Evolutionary conservation across 2,113 vertebrate species (phyloP), one percentile per base, ranked within the genome.

Genomic region (Melanostigma gelatinosum): DNA sequence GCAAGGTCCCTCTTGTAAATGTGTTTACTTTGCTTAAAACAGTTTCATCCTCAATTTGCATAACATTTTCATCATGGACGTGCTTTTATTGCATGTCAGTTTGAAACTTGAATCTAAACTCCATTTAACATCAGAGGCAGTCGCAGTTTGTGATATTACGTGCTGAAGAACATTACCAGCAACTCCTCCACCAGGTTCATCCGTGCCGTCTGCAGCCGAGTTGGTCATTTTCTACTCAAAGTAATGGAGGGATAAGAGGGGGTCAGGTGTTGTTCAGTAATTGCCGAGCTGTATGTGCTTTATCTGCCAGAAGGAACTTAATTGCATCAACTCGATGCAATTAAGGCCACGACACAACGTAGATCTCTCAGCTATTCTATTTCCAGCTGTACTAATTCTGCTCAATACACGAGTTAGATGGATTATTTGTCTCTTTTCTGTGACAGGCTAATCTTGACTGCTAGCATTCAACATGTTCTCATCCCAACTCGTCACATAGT

Each of bases 201-300:
- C 66, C 16, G 16, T 46, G 18, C 27, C 6, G 1, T 75, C 71
- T 54, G 20, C 20, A 54, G 8, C 10, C 1, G 48, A 57, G 15
- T 70, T 74, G 27, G 18, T 52, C 1, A 70, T 61, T 73, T 77
- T 67, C 40, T 27, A 16, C 20, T n/a, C 40, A 75, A 77, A 22
- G 42, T 40, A 57, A 27, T 61, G 5, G 22, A 27, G 40, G 46
- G 55, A 65, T 76, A 34, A 72, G 11, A 79, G 15, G 18, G 9
- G 77, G 57, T 80, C 52, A 84, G 73, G 54, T 46, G 72, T 70
- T 60, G 34, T 27, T 69, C 48, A 29, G 32, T 54, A 69, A 72
- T 79, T 78, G 12, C 16, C 7, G 22, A 32, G 24, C 29, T 32
- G 3, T 24, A 67, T 27, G 11, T 62, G 62, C 24, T 65, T 79